Percentiles rank a stretch among this genome's conserved stretches.
phyloP scores from a whole-genome alignment of 2,797 vertebrate species.

The Sardinella longiceps region DNA sequence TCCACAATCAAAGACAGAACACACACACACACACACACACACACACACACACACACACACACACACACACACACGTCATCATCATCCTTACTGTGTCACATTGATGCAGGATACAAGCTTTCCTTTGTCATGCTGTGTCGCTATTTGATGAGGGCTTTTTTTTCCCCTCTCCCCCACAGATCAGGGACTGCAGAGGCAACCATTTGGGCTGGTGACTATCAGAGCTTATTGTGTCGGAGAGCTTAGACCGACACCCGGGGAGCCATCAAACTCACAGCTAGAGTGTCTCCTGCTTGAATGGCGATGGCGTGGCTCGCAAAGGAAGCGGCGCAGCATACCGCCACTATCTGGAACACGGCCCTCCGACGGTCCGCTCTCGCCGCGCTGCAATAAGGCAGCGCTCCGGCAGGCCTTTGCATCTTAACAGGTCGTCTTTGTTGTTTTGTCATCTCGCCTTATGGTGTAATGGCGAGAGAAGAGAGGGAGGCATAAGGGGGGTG shows the following conservation, averaged over 20 bases:
- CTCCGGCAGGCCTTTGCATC: constrained; percentile 59
- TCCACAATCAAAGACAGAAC: neutral
- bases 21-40: constrained; percentile 36
- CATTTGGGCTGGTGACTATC: constrained; percentile 62
- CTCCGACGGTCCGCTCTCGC: constrained; percentile 38
- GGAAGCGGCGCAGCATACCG: constrained; percentile 31
- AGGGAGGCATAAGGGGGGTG: neutral
- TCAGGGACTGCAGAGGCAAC: constrained; percentile 52
- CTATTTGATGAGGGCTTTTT: constrained; percentile 57
- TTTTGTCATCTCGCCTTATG: constrained; percentile 58
- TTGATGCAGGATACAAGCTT: constrained; percentile 55
- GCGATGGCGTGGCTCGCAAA: constrained; percentile 39
- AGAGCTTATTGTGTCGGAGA: constrained; percentile 62
- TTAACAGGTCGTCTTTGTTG: constrained; percentile 55
- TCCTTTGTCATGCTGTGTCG: constrained; percentile 60
- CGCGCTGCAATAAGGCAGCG: constrained; percentile 39
- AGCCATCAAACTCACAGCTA: constrained; percentile 58
- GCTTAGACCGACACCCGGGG: constrained; percentile 51
- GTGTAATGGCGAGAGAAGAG: neutral
- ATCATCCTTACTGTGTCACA: constrained; percentile 72
- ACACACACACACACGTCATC: constrained; percentile 28
- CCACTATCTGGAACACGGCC: constrained; percentile 56
- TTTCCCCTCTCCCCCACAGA: constrained; percentile 20
- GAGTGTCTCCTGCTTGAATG: constrained; percentile 50
- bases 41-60: no score